phyloP scores from a whole-genome alignment of 2,797 vertebrate species.

The Iguana delicatissima region DNA sequence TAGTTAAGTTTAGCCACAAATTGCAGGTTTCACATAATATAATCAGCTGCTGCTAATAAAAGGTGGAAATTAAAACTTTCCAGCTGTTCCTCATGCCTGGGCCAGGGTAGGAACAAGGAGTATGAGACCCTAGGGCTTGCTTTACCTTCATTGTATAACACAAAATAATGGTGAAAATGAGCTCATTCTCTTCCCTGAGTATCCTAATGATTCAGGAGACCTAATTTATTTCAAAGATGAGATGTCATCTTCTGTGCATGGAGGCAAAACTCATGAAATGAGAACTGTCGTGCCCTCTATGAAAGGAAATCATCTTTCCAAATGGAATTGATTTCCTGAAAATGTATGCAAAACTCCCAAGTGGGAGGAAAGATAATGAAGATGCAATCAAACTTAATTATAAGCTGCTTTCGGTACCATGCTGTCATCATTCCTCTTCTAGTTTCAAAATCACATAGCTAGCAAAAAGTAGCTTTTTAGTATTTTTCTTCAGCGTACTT shows the following conservation, averaged over 20 bases:
- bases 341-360: neutral
- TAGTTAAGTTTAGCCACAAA: neutral
- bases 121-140: neutral
- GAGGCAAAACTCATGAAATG: neutral
- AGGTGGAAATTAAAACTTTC: neutral
- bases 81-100: neutral
- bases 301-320: neutral
- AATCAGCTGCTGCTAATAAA: neutral
- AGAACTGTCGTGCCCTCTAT: neutral
- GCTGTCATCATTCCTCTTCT: neutral
- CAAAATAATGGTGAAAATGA: neutral
- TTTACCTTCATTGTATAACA: neutral
- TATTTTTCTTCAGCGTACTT: neutral
- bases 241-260: neutral
- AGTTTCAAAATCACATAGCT: conserved; percentile 3
- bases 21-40: neutral
- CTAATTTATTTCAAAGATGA: neutral
- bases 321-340: neutral
- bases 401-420: neutral
- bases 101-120: neutral
- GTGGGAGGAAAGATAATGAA: neutral
- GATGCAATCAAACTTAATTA: neutral
- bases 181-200: neutral
- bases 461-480: neutral
- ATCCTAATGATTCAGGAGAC: no score